phyloP scores from a whole-genome alignment of 2,797 vertebrate species.

The Lagodon rhomboides region DNA sequence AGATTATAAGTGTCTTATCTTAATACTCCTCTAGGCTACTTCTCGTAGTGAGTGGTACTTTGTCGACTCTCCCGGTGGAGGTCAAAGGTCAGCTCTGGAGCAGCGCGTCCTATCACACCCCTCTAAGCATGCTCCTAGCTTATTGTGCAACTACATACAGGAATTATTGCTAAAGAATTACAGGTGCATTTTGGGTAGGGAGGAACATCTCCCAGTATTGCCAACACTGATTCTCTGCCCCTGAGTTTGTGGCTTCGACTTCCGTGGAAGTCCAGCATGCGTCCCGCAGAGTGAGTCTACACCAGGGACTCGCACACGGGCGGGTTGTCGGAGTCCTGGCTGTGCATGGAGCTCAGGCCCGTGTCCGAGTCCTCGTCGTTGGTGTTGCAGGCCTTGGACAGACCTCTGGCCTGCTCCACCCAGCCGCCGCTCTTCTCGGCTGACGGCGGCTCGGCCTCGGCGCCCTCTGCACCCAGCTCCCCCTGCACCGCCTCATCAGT shows the following conservation, averaged over 20 bases:
- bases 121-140: conserved; percentile 55
- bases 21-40: conserved; percentile 49
- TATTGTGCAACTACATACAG: conserved; percentile 67
- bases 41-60: conserved; percentile 34
- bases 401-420: conserved; percentile 86
- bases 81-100: conserved; percentile 55
- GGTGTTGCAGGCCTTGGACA: conserved; percentile 86
- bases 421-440: conserved; percentile 81
- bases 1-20: conserved; percentile 18
- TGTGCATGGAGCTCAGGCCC: conserved; percentile 98
- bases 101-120: conserved; percentile 15
- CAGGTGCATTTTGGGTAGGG: conserved; percentile 60
- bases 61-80: conserved; percentile 35
- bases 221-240: conserved; percentile 70
- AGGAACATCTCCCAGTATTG: conserved; percentile 33
- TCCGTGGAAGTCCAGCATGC: conserved; percentile 53
- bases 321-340: conserved; percentile 95
- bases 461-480: conserved; percentile 1
- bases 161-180: conserved; percentile 69
- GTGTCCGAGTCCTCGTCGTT: conserved; percentile 99
- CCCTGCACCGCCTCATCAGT: conserved; percentile 31
- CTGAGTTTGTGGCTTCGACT: conserved; percentile 63
- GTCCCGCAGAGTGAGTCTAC: conserved; percentile 70
- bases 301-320: conserved; percentile 95
- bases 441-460: conserved; percentile 38